These are phyloP conservation scores for Poecilia wingei DNA, from an alignment of 2,797 vertebrate genomes.

Conservation along the genomic window DNA sequence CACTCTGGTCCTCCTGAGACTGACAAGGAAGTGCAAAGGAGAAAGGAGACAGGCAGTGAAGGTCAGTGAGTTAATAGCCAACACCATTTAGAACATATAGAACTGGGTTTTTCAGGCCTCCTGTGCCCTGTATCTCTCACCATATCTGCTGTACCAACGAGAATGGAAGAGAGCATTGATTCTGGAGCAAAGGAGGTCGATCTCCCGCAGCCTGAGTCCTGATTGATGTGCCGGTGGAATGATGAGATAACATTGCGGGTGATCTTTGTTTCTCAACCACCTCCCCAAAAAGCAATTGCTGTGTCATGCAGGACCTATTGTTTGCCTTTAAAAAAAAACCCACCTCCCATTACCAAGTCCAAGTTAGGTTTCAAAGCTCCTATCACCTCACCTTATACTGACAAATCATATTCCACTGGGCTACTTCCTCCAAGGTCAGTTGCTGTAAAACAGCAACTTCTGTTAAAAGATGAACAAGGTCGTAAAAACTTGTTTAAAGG, in stretches of 20 bases:
- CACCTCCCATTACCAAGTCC: slow-evolving; percentile 46
- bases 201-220: slow-evolving; percentile 68
- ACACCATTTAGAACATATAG: slow-evolving; percentile 67
- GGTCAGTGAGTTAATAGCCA: slow-evolving; percentile 76
- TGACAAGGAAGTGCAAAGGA: slow-evolving; percentile 48
- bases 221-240: slow-evolving; percentile 82
- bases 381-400: slow-evolving; percentile 65
- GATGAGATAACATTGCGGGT: slow-evolving; percentile 83
- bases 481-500: not conserved
- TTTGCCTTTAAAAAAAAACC: slow-evolving; percentile 50
- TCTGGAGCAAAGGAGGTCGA: slow-evolving; percentile 74
- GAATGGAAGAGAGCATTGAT: slow-evolving; percentile 79
- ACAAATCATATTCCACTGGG: slow-evolving; percentile 67
- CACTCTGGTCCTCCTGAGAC: slow-evolving; percentile 29
- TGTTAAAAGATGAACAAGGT: slow-evolving; percentile 6
- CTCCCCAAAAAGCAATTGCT: slow-evolving; percentile 59
- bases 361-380: slow-evolving; percentile 78
- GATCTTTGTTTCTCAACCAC: slow-evolving; percentile 73
- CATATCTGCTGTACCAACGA: slow-evolving; percentile 77
- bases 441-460: slow-evolving; percentile 57
- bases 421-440: slow-evolving; percentile 66
- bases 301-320: slow-evolving; percentile 52
- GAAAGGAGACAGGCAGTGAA: slow-evolving; percentile 38
- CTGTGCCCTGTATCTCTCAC: slow-evolving; percentile 73
- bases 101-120: slow-evolving; percentile 58